A percentile compares a stretch with the other conserved stretches of the same genome.
These are phyloP conservation scores for Mus minutoides DNA, from an alignment of 2,797 vertebrate genomes.

Conservation along the genomic window DNA sequence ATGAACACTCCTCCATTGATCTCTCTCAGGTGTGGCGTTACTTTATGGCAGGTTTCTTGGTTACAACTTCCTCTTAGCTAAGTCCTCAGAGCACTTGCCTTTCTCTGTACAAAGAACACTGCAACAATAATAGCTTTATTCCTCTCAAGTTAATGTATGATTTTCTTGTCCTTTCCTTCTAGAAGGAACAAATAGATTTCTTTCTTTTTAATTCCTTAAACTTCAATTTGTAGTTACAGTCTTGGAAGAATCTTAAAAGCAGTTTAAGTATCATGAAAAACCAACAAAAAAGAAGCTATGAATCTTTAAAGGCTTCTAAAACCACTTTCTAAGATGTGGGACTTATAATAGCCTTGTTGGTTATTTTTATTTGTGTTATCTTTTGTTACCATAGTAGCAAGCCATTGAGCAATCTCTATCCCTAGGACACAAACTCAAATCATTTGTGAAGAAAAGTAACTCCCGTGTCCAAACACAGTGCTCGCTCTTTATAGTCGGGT, in stretches of 20 bases:
- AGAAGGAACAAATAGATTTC: slow-evolving; percentile 14
- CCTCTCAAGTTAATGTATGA: slow-evolving; percentile 16
- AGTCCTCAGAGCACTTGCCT: not conserved
- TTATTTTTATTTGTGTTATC: slow-evolving; percentile 69
- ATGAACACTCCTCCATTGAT: slow-evolving; percentile 71
- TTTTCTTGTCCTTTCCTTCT: not conserved
- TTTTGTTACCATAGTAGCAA: slow-evolving; percentile 68
- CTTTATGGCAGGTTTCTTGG: slow-evolving; percentile 71
- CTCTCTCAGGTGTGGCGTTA: slow-evolving; percentile 57
- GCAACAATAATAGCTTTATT: slow-evolving; percentile 34
- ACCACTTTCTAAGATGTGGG: slow-evolving; percentile 38
- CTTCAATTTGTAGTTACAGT: slow-evolving; percentile 45
- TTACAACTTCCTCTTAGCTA: slow-evolving; percentile 38
- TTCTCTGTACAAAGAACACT: slow-evolving; percentile 22
- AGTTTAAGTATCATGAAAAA: slow-evolving; percentile 53
- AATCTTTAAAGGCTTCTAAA: slow-evolving; percentile 46
- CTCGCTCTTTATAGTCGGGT: not conserved
- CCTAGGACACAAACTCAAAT: not conserved
- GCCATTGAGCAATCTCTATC: slow-evolving; percentile 18
- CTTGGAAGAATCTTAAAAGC: slow-evolving; percentile 57
- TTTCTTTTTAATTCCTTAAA: slow-evolving; percentile 50
- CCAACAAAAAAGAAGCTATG: slow-evolving; percentile 26
- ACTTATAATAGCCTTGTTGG: slow-evolving; percentile 23
- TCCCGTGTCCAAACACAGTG: not conserved
- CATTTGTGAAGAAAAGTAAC: not conserved